Percentiles rank a stretch among this genome's conserved stretches.
Evolutionary conservation across 2,113 vertebrate genomes (phyloP).

Genomic region (Megaceryle torquata): DNA sequence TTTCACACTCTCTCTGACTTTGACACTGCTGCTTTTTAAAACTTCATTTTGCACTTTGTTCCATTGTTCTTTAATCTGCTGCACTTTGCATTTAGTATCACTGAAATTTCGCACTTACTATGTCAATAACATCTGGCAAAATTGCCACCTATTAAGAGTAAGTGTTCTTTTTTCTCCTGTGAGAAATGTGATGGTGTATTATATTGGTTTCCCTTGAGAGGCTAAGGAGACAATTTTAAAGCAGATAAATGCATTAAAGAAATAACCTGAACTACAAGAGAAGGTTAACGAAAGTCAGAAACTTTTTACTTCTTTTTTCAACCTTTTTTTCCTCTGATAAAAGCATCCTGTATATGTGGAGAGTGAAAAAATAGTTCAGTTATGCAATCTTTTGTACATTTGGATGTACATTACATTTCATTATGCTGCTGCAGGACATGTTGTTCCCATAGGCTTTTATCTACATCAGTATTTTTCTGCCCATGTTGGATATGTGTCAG

Average conservation of each 20-base stretch:
- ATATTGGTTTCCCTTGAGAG: conserved; percentile 85
- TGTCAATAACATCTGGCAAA: conserved; percentile 99
- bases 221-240: conserved; percentile 86
- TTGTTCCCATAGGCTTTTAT: neutral
- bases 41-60: conserved; percentile 84
- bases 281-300: conserved; percentile 84
- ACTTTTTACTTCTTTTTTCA: conserved; percentile 63
- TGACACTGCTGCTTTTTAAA: conserved; percentile 81
- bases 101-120: conserved; percentile 97
- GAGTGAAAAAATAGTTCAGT: neutral
- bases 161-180: conserved; percentile 91
- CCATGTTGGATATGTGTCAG: neutral
- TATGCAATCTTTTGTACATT: neutral
- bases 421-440: neutral
- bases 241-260: conserved; percentile 86
- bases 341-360: neutral
- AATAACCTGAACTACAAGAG: conserved; percentile 81
- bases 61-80: conserved; percentile 95
- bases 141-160: conserved; percentile 98
- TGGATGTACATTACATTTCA: neutral
- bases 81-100: conserved; percentile 94
- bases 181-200: conserved; percentile 87
- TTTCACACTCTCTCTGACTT: conserved; percentile 82
- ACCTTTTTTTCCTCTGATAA: neutral
- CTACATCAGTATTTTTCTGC: neutral